phyloP scores from a whole-genome alignment of 2,888 invertebrate genomes.

The Agonopterix heracliana region DNA sequence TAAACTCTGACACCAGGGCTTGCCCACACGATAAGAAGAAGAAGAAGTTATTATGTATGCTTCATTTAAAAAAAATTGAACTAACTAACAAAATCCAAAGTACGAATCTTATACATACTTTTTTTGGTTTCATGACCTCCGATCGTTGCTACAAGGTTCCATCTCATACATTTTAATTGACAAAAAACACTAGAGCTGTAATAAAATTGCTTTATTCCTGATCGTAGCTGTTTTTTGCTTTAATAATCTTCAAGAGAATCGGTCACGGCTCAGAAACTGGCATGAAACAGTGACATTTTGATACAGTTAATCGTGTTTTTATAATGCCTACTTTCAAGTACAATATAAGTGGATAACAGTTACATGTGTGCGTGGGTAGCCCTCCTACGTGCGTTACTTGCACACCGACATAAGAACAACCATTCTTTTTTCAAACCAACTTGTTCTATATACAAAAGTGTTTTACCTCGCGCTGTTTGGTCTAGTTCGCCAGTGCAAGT shows the following conservation, averaged over 20 bases:
- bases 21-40: too few species aligned
- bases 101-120: background rate
- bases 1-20: too few species aligned
- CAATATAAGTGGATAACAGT: slow-evolving; percentile 15
- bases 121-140: slow-evolving; percentile 40
- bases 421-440: slow-evolving; percentile 39
- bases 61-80: background rate
- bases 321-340: background rate
- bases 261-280: slow-evolving; percentile 25
- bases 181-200: slow-evolving; percentile 21
- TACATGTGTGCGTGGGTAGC: slow-evolving; percentile 37
- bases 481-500: slow-evolving; percentile 73
- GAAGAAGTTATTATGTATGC: too few species aligned
- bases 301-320: too few species aligned
- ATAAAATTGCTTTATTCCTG: slow-evolving; percentile 15
- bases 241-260: slow-evolving; percentile 6
- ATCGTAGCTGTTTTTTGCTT: slow-evolving; percentile 4
- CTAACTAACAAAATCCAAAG: background rate
- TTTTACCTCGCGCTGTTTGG: slow-evolving; percentile 58
- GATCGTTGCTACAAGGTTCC: slow-evolving; percentile 28
- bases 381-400: slow-evolving; percentile 40
- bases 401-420: slow-evolving; percentile 33
- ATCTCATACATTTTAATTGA: slow-evolving; percentile 16
- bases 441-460: slow-evolving; percentile 53
- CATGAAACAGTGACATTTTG: slow-evolving; percentile 22